phyloP scores from a whole-genome alignment of 2,113 vertebrate species.

The Marmota monax region DNA sequence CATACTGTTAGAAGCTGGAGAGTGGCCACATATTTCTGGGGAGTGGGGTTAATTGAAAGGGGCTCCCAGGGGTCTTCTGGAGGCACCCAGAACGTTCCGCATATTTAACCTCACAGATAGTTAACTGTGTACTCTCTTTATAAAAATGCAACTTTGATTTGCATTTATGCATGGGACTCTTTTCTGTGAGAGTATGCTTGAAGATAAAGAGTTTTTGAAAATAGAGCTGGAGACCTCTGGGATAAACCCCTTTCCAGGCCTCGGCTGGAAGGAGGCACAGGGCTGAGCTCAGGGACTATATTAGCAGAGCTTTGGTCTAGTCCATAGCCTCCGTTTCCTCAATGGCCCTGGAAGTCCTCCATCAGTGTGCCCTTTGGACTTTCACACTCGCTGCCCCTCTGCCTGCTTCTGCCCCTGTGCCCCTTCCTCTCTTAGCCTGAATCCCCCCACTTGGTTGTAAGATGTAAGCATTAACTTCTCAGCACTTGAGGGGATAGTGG shows the following conservation, averaged over 20 bases:
- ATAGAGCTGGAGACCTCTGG: background rate
- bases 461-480: background rate
- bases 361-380: too few relatives aligned
- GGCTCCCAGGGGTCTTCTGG: background rate
- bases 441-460: background rate
- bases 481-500: fast-evolving
- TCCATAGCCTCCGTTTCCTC: background rate
- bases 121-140: background rate
- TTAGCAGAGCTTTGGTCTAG: background rate
- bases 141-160: background rate
- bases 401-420: too few relatives aligned
- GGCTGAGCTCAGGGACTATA: background rate
- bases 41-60: background rate
- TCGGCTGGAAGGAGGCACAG: background rate
- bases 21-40: background rate
- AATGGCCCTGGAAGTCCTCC: background rate
- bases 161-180: background rate
- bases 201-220: background rate
- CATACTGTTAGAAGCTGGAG: background rate
- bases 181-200: background rate
- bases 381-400: too few relatives aligned
- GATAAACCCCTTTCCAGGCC: background rate
- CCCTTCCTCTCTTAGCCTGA: background rate
- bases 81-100: background rate
- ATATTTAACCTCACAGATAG: background rate